phyloP scores from a whole-genome alignment of 2,888 invertebrate genomes.

The Malthinus flaveolus region DNA sequence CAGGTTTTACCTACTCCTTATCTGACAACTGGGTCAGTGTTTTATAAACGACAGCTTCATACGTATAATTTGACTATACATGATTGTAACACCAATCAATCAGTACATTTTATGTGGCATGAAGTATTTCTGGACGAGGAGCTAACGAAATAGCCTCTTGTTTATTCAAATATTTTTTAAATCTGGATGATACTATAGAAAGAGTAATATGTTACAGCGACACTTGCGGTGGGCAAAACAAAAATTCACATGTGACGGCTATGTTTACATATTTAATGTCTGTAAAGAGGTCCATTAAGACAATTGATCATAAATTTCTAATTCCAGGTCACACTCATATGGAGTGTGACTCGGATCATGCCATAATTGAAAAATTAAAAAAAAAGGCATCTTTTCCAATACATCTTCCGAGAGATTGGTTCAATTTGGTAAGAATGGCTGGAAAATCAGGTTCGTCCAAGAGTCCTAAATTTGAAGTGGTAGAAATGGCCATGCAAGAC shows the following conservation, averaged over 20 bases:
- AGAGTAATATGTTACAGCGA: not conserved
- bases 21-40: not conserved
- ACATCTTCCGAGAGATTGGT: not conserved
- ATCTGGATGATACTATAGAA: not conserved
- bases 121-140: not conserved
- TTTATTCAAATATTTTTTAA: not conserved
- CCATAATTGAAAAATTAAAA: not conserved
- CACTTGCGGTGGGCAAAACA: not conserved
- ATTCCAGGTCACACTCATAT: not conserved
- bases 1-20: not conserved
- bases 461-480: too few species aligned
- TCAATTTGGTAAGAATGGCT: not conserved
- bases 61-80: conserved; percentile 1
- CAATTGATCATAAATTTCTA: not conserved
- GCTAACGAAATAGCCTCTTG: not conserved
- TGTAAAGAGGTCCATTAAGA: not conserved
- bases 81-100: not conserved
- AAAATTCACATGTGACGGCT: not conserved
- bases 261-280: not conserved
- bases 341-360: not conserved
- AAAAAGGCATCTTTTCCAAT: not conserved
- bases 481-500: too few species aligned
- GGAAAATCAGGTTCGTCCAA: too few species aligned
- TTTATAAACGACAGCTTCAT: not conserved
- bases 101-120: not conserved